Evolutionary conservation across 1,140 invertebrate genomes (phyloP).

Genomic region (Pissodes strobi): DNA sequence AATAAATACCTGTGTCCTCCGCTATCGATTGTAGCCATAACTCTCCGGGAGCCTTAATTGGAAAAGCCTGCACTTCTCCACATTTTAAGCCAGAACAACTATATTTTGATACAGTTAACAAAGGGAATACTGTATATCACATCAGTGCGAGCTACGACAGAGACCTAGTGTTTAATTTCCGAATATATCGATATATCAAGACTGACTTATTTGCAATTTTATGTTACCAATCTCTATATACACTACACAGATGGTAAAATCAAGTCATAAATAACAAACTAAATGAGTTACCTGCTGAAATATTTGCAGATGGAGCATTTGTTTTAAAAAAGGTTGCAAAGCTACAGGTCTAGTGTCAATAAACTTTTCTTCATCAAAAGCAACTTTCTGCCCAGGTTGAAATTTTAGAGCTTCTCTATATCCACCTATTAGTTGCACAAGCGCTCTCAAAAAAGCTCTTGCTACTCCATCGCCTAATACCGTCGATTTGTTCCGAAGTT

Average conservation of each 20-base stretch:
- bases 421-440: conserved; percentile 91
- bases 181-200: too few relatives aligned
- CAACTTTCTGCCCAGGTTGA: conserved; percentile 78
- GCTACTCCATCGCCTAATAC: conserved; percentile 88
- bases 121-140: too few relatives aligned
- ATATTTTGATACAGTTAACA: too few relatives aligned
- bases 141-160: too few relatives aligned
- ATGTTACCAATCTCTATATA: too few relatives aligned
- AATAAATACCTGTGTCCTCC: too few relatives aligned
- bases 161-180: too few relatives aligned
- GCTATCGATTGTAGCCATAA: too few relatives aligned
- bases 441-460: conserved; percentile 83
- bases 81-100: too few relatives aligned
- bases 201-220: too few relatives aligned
- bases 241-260: background rate
- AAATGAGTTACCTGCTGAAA: conserved; percentile 80
- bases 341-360: conserved; percentile 78
- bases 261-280: background rate
- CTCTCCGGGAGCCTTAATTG: too few relatives aligned
- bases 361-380: conserved; percentile 84
- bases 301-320: conserved; percentile 92
- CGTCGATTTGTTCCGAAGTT: conserved; percentile 69
- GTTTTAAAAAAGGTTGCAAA: conserved; percentile 85
- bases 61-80: too few relatives aligned
- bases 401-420: conserved; percentile 89